Conservation (phyloP, 1,140 invertebrate genomes). For the Cotesia typhae region DNA sequence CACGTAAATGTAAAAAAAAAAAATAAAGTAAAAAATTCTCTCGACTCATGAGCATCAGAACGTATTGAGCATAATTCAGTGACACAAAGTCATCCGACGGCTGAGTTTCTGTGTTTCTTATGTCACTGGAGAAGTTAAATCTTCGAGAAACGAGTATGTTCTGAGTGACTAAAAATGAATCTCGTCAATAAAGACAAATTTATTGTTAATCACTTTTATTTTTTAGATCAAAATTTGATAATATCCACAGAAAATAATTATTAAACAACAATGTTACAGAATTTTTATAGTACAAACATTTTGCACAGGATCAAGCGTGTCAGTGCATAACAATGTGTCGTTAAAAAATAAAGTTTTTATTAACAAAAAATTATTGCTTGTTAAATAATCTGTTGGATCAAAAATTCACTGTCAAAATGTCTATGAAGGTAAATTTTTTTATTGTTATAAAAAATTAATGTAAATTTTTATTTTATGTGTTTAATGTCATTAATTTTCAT, state of each 20-base stretch:
- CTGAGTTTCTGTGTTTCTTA: neutral
- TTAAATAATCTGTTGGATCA: no score
- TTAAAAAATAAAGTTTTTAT: neutral
- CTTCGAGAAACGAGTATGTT: neutral
- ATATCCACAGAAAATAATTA: neutral
- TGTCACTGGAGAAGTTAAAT: neutral
- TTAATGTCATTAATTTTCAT: no score
- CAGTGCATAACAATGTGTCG: neutral
- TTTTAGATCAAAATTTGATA: neutral
- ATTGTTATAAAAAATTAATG: neutral
- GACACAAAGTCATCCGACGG: slow-evolving; percentile 8
- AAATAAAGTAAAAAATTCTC: no score
- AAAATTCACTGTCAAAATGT: slow-evolving; percentile 9
- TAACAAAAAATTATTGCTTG: no score
- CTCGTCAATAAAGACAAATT: neutral
- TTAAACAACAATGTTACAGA: neutral
- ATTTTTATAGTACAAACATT: neutral
- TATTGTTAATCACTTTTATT: neutral
- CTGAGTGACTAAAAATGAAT: neutral
- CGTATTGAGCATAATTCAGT: slow-evolving; percentile 9
- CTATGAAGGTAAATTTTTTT: slow-evolving; percentile 30
- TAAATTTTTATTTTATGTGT: no score
- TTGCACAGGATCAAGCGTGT: neutral
- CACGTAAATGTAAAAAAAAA: no score
- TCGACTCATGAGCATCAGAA: slow-evolving; percentile 7